Percentiles rank a stretch among this genome's conserved stretches.
These are phyloP conservation scores for Rhagium mordax DNA, from an alignment of 2,888 invertebrate genomes.

Conservation along the genomic window DNA sequence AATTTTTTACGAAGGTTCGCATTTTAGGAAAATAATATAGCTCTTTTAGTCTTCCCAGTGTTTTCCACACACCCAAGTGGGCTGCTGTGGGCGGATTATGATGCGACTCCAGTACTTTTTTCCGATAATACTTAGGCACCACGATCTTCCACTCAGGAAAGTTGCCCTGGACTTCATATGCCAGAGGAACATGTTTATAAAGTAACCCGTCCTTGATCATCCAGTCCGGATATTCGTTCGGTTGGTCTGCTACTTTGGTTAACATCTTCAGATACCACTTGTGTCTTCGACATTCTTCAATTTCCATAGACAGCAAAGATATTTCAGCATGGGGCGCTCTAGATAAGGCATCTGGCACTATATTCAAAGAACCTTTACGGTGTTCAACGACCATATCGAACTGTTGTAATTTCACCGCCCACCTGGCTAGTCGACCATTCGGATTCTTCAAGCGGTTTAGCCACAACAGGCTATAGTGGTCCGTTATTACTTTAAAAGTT, in stretches of 20 bases:
- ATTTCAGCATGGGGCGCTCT: background rate
- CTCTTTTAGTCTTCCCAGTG: background rate
- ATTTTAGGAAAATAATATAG: background rate
- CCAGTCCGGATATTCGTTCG: background rate
- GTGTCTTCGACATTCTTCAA: background rate
- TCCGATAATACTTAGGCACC: background rate
- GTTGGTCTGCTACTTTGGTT: background rate
- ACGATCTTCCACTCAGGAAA: background rate
- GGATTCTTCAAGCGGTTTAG: background rate
- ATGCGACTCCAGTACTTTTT: background rate
- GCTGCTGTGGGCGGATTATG: background rate
- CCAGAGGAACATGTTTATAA: background rate
- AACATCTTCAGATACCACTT: background rate
- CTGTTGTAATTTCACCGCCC: background rate
- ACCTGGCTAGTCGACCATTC: background rate
- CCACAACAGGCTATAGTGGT: too few relatives aligned
- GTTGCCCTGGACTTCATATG: background rate
- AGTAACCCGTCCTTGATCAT: background rate
- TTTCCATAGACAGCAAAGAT: background rate
- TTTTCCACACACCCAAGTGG: background rate
- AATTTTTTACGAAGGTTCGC: slow-evolving; percentile 1
- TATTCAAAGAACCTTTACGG: background rate
- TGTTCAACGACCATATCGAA: background rate
- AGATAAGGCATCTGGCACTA: background rate
- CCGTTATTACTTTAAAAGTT: too few relatives aligned